Base-by-base conservation (phyloP, 2,888 invertebrate species). In the Rhamphomyia laevipes region DNA sequence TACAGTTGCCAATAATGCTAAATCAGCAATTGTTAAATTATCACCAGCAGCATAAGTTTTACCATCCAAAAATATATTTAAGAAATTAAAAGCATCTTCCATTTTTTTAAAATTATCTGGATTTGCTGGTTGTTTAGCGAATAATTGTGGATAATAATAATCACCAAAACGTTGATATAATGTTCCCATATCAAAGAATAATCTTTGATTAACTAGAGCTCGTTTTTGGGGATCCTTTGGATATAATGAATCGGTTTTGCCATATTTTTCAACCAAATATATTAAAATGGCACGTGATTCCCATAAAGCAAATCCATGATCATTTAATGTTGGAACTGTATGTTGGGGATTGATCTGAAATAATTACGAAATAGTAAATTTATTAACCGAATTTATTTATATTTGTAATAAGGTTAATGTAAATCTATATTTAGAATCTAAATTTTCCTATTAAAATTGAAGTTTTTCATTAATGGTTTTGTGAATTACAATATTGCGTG, bases 221-320 rank as follows among this genome's bases (percentile, higher is more conserved):
- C 87, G 76, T 57, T 80, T 80, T 62, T 82, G 78, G 9, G 86
- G 79, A 58, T 88, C 86, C 61, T 81, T 85, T 3, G 91, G 90
- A 59, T 76, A 79, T 38, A 90, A 71, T 0, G 76, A 72, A 61
- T 83, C 84, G 59, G 84, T 80, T 66, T 86, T 86, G 49, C 81
- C 86, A 65, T 90, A 90, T 62, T 85, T 82, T 69, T 82, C 82
- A 31, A 77, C 84, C 63, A 92, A 74, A 69, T 92, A 92, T 1
- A 78, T 74, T 67, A 82, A 77, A 64, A 91, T 90, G 54, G 88
- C 84, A 42, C 89, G 84, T 45, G 90, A 90, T 72, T 93, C 92
- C 78, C 84, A 86, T 51, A 93, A 67, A 10, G 77, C 70, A 62
- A 89, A 82, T 1, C 86, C 90, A 60, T 86, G 81, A 70, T 92